Evolutionary conservation across 2,888 invertebrate genomes (phyloP).

Genomic region (Drosophila meridionalis): DNA sequence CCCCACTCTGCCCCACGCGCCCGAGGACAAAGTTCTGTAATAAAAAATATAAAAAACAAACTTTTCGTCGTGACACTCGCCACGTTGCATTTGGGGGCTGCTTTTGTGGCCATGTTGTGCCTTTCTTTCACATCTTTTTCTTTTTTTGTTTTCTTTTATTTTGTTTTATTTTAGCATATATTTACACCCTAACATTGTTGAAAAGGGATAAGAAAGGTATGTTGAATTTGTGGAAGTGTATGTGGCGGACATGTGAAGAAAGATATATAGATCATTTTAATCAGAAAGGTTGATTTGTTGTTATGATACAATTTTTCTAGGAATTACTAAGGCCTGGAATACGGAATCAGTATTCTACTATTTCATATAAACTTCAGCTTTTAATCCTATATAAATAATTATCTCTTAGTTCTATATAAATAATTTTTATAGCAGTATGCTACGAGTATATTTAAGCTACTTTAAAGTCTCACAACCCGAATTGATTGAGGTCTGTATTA

Average conservation of each 20-base stretch:
- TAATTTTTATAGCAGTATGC: background rate
- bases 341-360: background rate
- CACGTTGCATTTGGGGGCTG: slow-evolving; percentile 53
- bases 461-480: background rate
- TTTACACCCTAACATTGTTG: background rate
- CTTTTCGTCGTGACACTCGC: slow-evolving; percentile 68
- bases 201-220: background rate
- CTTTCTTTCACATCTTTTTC: slow-evolving; percentile 13
- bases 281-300: background rate
- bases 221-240: background rate
- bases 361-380: background rate
- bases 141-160: slow-evolving; percentile 21
- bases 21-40: slow-evolving; percentile 67
- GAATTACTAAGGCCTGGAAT: background rate
- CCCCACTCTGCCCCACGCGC: background rate
- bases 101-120: slow-evolving; percentile 48
- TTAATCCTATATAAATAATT: too few relatives aligned
- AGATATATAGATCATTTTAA: background rate
- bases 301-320: background rate
- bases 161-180: slow-evolving; percentile 37
- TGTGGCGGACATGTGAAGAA: background rate
- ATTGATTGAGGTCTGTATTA: background rate
- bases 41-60: slow-evolving; percentile 57
- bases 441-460: background rate
- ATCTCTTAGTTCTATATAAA: background rate